Evolutionary conservation across 2,888 invertebrate genomes (phyloP).

Genomic region (Gymnosoma rotundatum): DNA sequence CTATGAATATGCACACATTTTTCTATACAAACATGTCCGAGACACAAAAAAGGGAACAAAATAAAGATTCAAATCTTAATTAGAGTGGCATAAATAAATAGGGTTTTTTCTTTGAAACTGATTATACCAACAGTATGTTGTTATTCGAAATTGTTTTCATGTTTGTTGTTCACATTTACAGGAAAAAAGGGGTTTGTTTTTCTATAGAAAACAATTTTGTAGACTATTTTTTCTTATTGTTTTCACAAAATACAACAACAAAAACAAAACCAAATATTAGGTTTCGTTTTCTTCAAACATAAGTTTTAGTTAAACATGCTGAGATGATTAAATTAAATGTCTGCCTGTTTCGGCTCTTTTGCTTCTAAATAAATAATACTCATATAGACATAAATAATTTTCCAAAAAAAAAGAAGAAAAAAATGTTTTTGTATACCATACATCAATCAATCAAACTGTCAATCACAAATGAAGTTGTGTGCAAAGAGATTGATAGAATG

Average conservation of each 20-base stretch:
- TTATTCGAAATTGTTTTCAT: slow-evolving; percentile 25
- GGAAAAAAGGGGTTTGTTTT: slow-evolving; percentile 45
- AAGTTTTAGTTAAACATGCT: slow-evolving; percentile 12
- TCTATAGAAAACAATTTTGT: slow-evolving; percentile 36
- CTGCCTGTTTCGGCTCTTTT: slow-evolving; percentile 30
- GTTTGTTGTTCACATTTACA: slow-evolving; percentile 51
- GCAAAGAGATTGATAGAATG: slow-evolving; percentile 40
- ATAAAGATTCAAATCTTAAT: slow-evolving; percentile 63
- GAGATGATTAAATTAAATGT: slow-evolving; percentile 44
- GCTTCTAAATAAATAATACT: slow-evolving; percentile 26
- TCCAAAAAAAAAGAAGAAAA: slow-evolving; percentile 2
- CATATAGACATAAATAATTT: slow-evolving; percentile 10
- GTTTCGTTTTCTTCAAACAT: slow-evolving; percentile 49
- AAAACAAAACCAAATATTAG: slow-evolving; percentile 10
- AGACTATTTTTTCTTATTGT: slow-evolving; percentile 15
- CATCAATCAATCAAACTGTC: slow-evolving; percentile 62
- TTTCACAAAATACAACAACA: background rate
- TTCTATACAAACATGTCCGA: background rate
- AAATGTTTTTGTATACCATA: slow-evolving; percentile 8
- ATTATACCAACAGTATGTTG: slow-evolving; percentile 39
- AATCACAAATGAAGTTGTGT: slow-evolving; percentile 59
- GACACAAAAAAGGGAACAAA: slow-evolving; percentile 21
- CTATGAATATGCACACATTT: background rate
- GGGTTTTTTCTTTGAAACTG: slow-evolving; percentile 63
- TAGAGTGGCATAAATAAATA: slow-evolving; percentile 56